phyloP scores from a whole-genome alignment of 1,140 invertebrate species.

The Theocolax elegans region DNA sequence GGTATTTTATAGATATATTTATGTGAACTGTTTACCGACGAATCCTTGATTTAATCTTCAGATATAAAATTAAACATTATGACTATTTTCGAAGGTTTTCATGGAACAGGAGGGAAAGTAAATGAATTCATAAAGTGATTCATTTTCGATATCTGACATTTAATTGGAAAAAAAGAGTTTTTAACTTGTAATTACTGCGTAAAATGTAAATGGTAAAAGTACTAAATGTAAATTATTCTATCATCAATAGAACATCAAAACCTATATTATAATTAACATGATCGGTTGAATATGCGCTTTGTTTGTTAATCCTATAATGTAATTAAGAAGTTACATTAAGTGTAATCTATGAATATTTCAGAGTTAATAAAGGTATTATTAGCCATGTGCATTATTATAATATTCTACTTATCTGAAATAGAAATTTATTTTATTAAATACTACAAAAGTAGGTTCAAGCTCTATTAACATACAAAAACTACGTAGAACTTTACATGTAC shows the following conservation, averaged over 20 bases:
- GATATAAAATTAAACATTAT: too few relatives aligned
- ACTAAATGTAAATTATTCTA: conserved; percentile 6
- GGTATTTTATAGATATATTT: too few relatives aligned
- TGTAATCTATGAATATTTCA: too few relatives aligned
- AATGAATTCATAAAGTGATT: neutral
- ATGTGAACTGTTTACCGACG: too few relatives aligned
- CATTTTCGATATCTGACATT: conserved; percentile 7
- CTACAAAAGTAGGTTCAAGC: too few relatives aligned
- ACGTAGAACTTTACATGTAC: too few relatives aligned
- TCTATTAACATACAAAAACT: too few relatives aligned
- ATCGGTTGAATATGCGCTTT: neutral
- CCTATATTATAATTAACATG: neutral
- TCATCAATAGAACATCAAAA: neutral
- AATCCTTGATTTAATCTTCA: too few relatives aligned
- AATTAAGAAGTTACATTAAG: neutral
- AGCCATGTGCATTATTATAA: too few relatives aligned
- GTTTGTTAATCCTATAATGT: neutral
- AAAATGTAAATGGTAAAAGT: conserved; percentile 2
- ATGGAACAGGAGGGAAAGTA: neutral
- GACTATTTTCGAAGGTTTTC: neutral
- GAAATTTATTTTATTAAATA: too few relatives aligned
- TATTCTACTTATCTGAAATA: too few relatives aligned
- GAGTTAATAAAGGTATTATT: too few relatives aligned
- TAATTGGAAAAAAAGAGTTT: conserved; percentile 28
- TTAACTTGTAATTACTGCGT: conserved; percentile 5